Evolutionary conservation across 1,140 invertebrate genomes (phyloP).

Genomic region (Brachionus sp.): DNA sequence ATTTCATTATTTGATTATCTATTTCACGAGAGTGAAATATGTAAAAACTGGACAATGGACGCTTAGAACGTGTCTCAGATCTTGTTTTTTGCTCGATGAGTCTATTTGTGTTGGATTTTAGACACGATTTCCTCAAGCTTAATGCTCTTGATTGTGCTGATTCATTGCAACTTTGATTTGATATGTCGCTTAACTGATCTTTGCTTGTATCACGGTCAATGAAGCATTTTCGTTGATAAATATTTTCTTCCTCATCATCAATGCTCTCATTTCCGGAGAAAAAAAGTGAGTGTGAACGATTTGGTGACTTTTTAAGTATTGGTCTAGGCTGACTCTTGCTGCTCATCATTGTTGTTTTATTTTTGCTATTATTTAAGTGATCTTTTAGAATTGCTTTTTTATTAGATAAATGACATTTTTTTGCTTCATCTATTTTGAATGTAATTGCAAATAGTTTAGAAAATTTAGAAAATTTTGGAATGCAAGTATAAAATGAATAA

Average conservation of each 20-base stretch:
- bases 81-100: neutral
- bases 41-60: neutral
- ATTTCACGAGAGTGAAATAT: constrained; percentile 21
- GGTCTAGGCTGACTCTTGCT: constrained; percentile 24
- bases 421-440: constrained; percentile 12
- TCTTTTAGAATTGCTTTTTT: neutral
- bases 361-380: neutral
- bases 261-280: constrained; percentile 23
- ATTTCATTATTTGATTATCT: constrained; percentile 33
- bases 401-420: neutral
- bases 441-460: neutral
- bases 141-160: neutral
- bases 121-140: neutral
- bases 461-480: neutral
- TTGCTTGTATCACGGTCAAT: neutral
- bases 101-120: neutral
- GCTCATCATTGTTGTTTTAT: constrained; percentile 2
- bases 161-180: neutral
- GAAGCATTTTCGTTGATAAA: neutral
- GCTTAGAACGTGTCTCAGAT: neutral
- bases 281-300: neutral
- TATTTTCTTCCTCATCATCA: neutral
- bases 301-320: neutral
- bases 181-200: neutral
- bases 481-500: neutral